Percentiles rank a stretch among this genome's conserved stretches.
Conservation (phyloP, 92 coral and sea anemone genomes). For the Parazoanthus darwini region DNA sequence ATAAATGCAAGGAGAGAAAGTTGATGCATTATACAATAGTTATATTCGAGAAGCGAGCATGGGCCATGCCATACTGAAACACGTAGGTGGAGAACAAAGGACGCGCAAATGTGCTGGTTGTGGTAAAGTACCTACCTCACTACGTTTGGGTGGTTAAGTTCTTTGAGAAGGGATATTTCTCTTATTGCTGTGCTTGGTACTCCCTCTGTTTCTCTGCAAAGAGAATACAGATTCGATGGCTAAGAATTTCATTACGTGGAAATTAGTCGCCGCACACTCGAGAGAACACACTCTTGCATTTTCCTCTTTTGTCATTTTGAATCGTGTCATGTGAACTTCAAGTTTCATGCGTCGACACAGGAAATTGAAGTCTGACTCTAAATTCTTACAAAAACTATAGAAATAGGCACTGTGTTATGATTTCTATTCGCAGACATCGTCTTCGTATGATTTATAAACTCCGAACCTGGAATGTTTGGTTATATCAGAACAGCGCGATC, state of each 20-base stretch:
- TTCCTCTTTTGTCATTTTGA: not conserved
- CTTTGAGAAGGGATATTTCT: constrained; percentile 94
- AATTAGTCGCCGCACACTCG: not conserved
- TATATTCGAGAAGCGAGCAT: not conserved
- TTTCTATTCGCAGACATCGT: not conserved
- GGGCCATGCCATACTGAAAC: not conserved
- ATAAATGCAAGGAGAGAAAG: not conserved
- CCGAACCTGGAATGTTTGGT: not conserved
- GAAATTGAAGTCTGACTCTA: not conserved
- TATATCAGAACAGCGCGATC: not conserved
- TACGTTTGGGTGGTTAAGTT: constrained; percentile 94
- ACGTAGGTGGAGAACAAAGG: constrained; percentile 3
- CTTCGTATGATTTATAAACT: not conserved
- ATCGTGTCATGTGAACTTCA: not conserved
- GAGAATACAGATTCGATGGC: constrained; percentile 1
- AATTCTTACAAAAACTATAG: not conserved
- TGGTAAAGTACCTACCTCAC: constrained; percentile 71
- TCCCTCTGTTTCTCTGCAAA: constrained; percentile 92
- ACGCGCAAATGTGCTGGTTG: constrained; percentile 24
- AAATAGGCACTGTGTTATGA: not conserved
- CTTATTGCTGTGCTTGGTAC: constrained; percentile 99
- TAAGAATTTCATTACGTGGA: not conserved
- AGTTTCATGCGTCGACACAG: not conserved
- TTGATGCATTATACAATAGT: not conserved
- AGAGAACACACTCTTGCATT: too few relatives aligned